These are phyloP conservation scores for Desmodus rotundus DNA, from an alignment of 2,113 vertebrate species.

Conservation along the genomic window DNA sequence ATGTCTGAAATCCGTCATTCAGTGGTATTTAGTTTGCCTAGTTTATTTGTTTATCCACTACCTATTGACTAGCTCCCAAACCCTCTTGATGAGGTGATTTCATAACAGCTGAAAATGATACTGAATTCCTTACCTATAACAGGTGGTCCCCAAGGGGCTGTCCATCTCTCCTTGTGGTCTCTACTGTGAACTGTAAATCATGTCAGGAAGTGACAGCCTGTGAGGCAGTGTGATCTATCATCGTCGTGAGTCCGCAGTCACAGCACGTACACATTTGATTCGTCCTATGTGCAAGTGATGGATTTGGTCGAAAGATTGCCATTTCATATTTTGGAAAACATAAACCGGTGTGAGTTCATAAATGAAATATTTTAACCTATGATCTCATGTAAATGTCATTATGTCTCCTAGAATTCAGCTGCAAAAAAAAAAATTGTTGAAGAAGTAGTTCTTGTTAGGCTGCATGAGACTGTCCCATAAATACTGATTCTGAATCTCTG, in stretches of 20 bases:
- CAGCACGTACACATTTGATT: slow-evolving; percentile 61
- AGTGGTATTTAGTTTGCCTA: slow-evolving; percentile 59
- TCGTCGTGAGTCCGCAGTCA: slow-evolving; percentile 59
- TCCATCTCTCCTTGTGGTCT: slow-evolving; percentile 61
- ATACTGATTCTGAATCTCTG: not conserved
- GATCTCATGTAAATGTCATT: slow-evolving; percentile 50
- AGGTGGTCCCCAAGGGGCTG: slow-evolving; percentile 10
- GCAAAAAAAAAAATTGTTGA: slow-evolving; percentile 7
- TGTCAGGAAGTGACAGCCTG: slow-evolving; percentile 70
- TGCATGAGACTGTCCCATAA: not conserved
- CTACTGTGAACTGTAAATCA: slow-evolving; percentile 72
- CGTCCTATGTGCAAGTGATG: slow-evolving; percentile 60
- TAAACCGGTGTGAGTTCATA: slow-evolving; percentile 60
- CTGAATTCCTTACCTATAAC: slow-evolving; percentile 45
- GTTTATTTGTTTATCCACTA: slow-evolving; percentile 67
- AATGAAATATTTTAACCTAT: slow-evolving; percentile 63
- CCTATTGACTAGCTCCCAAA: slow-evolving; percentile 70
- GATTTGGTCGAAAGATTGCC: slow-evolving; percentile 63
- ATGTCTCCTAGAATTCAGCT: slow-evolving; percentile 31
- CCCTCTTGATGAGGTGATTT: slow-evolving; percentile 37
- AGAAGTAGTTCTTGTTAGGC: not conserved
- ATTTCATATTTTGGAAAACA: slow-evolving; percentile 62
- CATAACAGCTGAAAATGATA: slow-evolving; percentile 37
- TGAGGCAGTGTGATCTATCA: slow-evolving; percentile 74
- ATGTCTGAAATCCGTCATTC: slow-evolving; percentile 50